These are phyloP conservation scores for Acanthurus leucopareius DNA, from an alignment of 2,797 vertebrate genomes.

Conservation along the genomic window DNA sequence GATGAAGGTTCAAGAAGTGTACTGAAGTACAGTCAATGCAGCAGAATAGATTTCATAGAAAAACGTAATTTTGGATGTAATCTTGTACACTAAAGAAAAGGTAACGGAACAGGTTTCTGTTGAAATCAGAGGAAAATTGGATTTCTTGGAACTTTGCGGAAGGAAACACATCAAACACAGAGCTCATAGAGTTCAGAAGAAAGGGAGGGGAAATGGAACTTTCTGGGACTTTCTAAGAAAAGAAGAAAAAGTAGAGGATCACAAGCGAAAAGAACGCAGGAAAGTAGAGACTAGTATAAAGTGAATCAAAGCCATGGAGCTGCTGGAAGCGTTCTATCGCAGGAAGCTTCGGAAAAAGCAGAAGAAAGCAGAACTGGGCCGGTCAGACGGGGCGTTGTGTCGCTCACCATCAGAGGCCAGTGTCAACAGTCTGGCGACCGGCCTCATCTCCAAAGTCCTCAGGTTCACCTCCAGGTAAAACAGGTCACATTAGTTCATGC, in stretches of 20 bases:
- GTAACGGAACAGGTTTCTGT: background rate
- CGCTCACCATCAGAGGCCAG: conserved; percentile 75
- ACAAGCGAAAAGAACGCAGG: background rate
- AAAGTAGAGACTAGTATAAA: background rate
- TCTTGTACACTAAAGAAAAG: background rate
- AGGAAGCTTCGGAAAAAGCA: conserved; percentile 84
- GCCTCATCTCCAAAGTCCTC: conserved; percentile 84
- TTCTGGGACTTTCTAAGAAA: conserved; percentile 10
- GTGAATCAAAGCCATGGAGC: conserved; percentile 66
- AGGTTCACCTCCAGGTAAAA: conserved; percentile 85
- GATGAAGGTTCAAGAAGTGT: background rate
- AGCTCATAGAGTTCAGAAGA: background rate
- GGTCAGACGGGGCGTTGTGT: conserved; percentile 78
- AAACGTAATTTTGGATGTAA: conserved; percentile 1
- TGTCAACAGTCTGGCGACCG: conserved; percentile 77
- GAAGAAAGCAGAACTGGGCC: conserved; percentile 70
- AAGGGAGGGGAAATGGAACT: conserved; percentile 18
- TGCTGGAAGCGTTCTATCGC: conserved; percentile 81
- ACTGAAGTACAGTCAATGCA: background rate
- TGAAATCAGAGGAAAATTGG: background rate
- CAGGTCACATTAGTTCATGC: background rate
- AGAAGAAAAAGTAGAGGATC: background rate
- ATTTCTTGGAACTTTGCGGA: conserved; percentile 1
- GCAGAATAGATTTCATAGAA: background rate
- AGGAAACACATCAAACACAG: background rate